These are phyloP conservation scores for Drosophila pseudotakahashii DNA, from an alignment of 2,888 invertebrate species.

Conservation along the genomic window DNA sequence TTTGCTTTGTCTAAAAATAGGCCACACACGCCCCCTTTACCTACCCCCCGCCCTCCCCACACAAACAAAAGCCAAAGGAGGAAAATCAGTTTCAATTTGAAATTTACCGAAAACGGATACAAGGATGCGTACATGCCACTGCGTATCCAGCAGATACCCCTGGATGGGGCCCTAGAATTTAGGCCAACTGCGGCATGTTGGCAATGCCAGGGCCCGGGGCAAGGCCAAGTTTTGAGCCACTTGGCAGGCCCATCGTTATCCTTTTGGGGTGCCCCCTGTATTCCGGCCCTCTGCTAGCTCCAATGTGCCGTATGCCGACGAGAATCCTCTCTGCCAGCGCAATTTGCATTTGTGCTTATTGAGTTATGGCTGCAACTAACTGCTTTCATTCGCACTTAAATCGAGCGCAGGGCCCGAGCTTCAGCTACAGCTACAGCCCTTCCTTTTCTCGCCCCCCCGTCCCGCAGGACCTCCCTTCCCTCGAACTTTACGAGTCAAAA, in stretches of 20 bases:
- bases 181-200: conserved; percentile 35
- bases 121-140: conserved; percentile 37
- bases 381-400: conserved; percentile 75
- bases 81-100: conserved; percentile 64
- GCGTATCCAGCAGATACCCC: conserved; percentile 25
- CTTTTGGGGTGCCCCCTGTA: conserved; percentile 3
- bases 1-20: conserved; percentile 41
- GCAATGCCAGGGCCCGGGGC: conserved; percentile 28
- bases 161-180: conserved; percentile 12
- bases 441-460: not conserved
- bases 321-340: conserved; percentile 56
- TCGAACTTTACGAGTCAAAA: conserved; percentile 58
- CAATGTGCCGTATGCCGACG: conserved; percentile 32
- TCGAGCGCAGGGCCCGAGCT: conserved; percentile 34
- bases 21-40: conserved; percentile 1
- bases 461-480: conserved; percentile 32
- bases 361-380: conserved; percentile 74
- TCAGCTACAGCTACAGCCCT: not conserved
- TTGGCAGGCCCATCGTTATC: conserved; percentile 22
- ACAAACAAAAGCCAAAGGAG: conserved; percentile 50
- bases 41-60: not conserved
- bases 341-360: conserved; percentile 76
- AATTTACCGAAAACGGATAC: conserved; percentile 55
- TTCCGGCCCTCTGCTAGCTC: not conserved
- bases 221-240: conserved; percentile 44